A percentile compares a stretch with the other conserved stretches of the same genome.
phyloP scores from a whole-genome alignment of 1,140 invertebrate species.

The Holotrichia oblita region DNA sequence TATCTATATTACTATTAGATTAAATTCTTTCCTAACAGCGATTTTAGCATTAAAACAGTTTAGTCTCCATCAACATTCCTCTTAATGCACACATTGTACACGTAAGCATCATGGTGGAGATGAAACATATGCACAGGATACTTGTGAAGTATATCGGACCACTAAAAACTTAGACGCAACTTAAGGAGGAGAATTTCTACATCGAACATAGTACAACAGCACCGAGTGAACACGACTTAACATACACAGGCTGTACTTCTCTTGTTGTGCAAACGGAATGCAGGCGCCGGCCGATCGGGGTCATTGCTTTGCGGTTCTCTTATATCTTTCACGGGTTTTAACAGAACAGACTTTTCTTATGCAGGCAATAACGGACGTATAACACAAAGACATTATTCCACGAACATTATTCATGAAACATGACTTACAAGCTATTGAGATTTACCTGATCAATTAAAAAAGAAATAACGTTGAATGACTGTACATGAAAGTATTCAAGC shows the following conservation, averaged over 20 bases:
- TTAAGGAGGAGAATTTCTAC: constrained; percentile 14
- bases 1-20: constrained; percentile 3
- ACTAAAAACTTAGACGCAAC: constrained; percentile 31
- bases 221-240: neutral
- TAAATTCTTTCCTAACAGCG: constrained; percentile 34
- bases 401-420: constrained; percentile 26
- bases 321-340: constrained; percentile 32
- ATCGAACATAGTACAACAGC: constrained; percentile 2
- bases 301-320: constrained; percentile 36
- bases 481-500: constrained; percentile 8
- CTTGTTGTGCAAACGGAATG: constrained; percentile 34
- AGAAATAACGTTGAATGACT: constrained; percentile 1
- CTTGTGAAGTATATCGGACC: constrained; percentile 23
- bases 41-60: constrained; percentile 26
- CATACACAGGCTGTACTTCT: constrained; percentile 26
- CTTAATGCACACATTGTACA: constrained; percentile 6
- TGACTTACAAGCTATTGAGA: constrained; percentile 31
- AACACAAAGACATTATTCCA: constrained; percentile 32
- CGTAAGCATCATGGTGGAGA: neutral
- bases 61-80: constrained; percentile 28
- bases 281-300: constrained; percentile 31
- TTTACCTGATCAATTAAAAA: constrained; percentile 35
- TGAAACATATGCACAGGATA: constrained; percentile 34
- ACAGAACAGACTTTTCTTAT: constrained; percentile 29
- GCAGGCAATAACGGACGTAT: constrained; percentile 27